Base-by-base conservation (phyloP, 2,888 invertebrate genomes). In the Actias luna region DNA sequence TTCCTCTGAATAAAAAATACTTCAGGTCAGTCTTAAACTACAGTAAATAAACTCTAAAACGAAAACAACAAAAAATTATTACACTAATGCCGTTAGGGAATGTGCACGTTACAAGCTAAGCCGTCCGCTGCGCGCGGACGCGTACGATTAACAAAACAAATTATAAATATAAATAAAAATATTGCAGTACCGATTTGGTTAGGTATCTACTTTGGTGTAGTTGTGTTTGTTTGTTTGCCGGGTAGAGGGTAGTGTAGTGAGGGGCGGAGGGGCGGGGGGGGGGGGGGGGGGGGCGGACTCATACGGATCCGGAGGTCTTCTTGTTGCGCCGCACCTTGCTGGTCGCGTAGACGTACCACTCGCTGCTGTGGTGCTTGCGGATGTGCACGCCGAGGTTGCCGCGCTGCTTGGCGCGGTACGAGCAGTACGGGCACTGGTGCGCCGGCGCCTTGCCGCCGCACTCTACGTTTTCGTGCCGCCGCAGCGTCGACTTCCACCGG, bases 401-500 rank as follows among this genome's bases (percentile, higher is more conserved):
- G 61, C 96, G 94, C 83, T 97, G 97, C 79, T 97, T 96, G 67
- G 97, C 96, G 76, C 94, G 94, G 90, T 96, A 96, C 27, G 95
- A 93, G 88, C 96, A 97, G 82, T 95, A 94, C 14, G 96, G 96
- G 77, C 97, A 97, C 68, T 96, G 95, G 88, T 96, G 96, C 67
- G 95, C 94, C 0, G 97, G 97, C 69, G 96, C 95, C 83, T 97
- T 97, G 69, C 96, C 96, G 57, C 96, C 96, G 87, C 97, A 97
- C 87, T 97, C 97, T 67, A 96, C 96, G 91, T 95, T 96, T 87
- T 96, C 96, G 89, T 97, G 97, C 5, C 96, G 94, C 14, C 96
- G 93, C 93, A 97, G 93, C 65, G 97, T 97, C 60, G 96, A 96
- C 89, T 96, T 97, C 97, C 97, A 97, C 76, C 97, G 94, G 86